Percentiles rank a stretch among this genome's conserved stretches.
These are phyloP conservation scores for Alosa sapidissima DNA, from an alignment of 2,797 vertebrate genomes.

Conservation along the genomic window DNA sequence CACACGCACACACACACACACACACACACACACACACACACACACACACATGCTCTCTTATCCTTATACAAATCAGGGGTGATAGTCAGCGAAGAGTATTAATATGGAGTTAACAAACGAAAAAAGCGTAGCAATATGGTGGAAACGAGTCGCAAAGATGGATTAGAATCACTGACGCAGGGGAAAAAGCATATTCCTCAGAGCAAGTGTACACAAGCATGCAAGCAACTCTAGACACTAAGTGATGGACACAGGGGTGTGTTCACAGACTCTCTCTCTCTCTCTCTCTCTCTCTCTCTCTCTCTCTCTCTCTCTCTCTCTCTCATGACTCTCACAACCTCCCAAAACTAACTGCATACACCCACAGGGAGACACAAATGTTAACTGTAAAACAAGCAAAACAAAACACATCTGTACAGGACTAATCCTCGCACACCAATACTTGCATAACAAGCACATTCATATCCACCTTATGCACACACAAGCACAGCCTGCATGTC, in stretches of 20 bases:
- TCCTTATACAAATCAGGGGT: constrained; percentile 11
- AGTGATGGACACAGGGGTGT: not conserved
- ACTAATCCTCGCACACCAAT: not conserved
- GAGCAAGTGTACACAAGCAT: not conserved
- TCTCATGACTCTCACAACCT: not conserved
- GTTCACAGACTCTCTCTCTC: no score
- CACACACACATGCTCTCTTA: not conserved
- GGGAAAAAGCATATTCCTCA: not conserved
- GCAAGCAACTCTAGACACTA: not conserved
- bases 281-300: no score
- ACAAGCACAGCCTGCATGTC: not conserved
- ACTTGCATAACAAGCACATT: not conserved
- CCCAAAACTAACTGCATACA: not conserved
- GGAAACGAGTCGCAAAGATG: constrained; percentile 15
- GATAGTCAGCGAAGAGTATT: not conserved
- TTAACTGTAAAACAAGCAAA: not conserved
- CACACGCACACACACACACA: not conserved
- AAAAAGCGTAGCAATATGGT: constrained; percentile 16
- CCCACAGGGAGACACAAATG: not conserved
- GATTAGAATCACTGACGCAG: not conserved
- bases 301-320: no score
- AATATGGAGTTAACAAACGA: constrained; percentile 10
- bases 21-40: not conserved
- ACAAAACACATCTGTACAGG: constrained; percentile 29
- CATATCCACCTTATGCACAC: not conserved